Base-by-base conservation (phyloP, 53 echinoderm and acorn worm species). In the Hippasteria phrygiana region DNA sequence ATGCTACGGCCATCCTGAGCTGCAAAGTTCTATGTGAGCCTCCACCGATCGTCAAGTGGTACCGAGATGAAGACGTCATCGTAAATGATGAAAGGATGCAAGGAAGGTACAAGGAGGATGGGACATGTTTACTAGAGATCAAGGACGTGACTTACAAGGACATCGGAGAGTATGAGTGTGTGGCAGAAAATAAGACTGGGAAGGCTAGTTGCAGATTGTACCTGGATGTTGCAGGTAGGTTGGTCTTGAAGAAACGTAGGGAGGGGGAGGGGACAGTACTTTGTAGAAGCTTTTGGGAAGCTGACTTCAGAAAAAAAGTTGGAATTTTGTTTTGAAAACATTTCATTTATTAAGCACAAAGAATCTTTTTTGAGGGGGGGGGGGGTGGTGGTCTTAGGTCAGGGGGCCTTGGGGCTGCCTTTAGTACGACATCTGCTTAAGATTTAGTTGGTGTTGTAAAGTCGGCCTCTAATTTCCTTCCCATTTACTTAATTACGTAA, bases 101-200 rank as follows among this genome's bases (percentile, higher is more conserved):
- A 40, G 83, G 46, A 24, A 83, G 11, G 4, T 89, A 92, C 55
- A 63, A 78, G 37, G 56, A 88, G 51, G 92, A 94, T 48, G 94
- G 93, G 11, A 90, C 88, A 20, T 92, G 95, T 73, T 67, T 74
- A 2, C 78, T 95, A 4, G 80, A 92, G 35, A 89, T 98, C 40
- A 53, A 87, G 33, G 90, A 91, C 43, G 95, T 96, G 38, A 94
- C 91, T 0, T 82, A 80, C 38, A 80, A 92, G 32, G 98, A 98
- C 48, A 94, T 98, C 12, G 98, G 98, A 27, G 98, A 98, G 73
- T 98, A 98, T 62, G 91, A 96, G 75, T 98, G 98, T 74, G 89
- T 98, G 17, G 98, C 95, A 47, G 89, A 90, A 64, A 98, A 96
- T 76, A 89, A 91, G 17, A 88, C 83, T 53, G 98, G 98, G 11